A percentile compares a stretch with the other conserved stretches of the same genome.
Evolutionary conservation across 2,113 vertebrate genomes (phyloP).

Genomic region (Campylomormyrus tamandua): DNA sequence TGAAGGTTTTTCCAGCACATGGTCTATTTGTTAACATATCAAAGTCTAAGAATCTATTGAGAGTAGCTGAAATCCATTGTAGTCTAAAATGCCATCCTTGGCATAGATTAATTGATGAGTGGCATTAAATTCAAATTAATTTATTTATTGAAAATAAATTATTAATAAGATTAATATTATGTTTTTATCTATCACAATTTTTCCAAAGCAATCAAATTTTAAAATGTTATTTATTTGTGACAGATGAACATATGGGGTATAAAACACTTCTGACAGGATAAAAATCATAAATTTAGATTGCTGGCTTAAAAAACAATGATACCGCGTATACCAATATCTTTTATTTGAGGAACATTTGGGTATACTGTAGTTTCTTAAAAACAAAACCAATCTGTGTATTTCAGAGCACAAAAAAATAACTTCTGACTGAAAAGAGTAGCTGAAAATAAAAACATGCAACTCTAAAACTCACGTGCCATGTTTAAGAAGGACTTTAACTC

Average conservation of each 20-base stretch:
- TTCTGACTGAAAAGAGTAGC: too few species aligned
- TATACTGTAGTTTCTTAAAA: too few species aligned
- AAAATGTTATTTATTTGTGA: neutral
- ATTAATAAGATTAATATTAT: neutral
- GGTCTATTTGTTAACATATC: neutral
- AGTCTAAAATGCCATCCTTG: neutral
- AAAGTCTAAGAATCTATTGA: neutral
- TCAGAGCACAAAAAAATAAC: too few species aligned
- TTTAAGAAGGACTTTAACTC: too few species aligned
- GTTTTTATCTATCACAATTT: neutral
- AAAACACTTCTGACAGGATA: neutral
- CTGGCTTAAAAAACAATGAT: too few species aligned
- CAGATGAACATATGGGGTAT: neutral
- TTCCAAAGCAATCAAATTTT: neutral
- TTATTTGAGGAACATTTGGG: too few species aligned
- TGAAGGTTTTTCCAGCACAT: neutral
- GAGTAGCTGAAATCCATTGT: neutral
- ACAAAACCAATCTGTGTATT: too few species aligned
- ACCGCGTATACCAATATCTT: too few species aligned
- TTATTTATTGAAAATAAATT: neutral
- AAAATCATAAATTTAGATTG: too few species aligned
- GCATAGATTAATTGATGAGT: neutral
- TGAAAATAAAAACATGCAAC: too few species aligned
- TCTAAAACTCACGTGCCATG: too few species aligned
- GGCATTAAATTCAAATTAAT: neutral